Percentiles rank a stretch among this genome's conserved stretches.
Conservation (phyloP, 2,797 vertebrate species). For the Rhadinocentrus ornatus region DNA sequence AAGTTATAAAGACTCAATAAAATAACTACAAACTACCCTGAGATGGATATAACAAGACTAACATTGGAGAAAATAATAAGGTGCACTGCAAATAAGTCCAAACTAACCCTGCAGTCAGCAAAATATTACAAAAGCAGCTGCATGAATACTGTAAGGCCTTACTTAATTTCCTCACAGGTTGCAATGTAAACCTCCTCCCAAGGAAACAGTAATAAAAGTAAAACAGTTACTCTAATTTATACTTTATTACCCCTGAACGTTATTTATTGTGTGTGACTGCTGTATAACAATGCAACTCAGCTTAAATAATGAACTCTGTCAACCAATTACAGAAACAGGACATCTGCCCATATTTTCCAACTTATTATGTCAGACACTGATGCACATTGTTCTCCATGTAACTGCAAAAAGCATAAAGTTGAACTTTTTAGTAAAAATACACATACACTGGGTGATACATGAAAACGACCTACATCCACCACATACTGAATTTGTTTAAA, state of each 20-base stretch:
- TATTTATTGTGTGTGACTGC: too few species aligned
- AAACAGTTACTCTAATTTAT: neutral
- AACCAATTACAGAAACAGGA: neutral
- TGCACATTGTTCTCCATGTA: neutral
- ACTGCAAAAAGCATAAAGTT: neutral
- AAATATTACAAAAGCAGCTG: neutral
- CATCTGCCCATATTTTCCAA: neutral
- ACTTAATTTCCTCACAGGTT: too few species aligned
- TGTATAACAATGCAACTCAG: neutral
- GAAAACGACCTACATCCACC: neutral
- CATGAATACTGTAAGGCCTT: too few species aligned
- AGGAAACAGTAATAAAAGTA: too few species aligned
- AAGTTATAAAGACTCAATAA: too few species aligned
- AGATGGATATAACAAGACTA: constrained; percentile 1
- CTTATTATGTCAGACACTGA: neutral
- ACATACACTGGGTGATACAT: neutral
- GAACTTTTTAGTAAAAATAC: neutral
- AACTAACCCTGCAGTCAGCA: neutral
- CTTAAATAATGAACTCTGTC: neutral
- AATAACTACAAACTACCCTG: neutral
- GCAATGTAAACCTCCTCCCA: too few species aligned
- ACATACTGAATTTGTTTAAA: too few species aligned
- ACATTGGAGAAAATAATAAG: neutral
- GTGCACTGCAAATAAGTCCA: neutral
- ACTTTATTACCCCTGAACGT: neutral